Evolutionary conservation across 1,140 invertebrate species (phyloP), one percentile per base, ranked within the genome.

Genomic region (Drosophila navojoa): DNA sequence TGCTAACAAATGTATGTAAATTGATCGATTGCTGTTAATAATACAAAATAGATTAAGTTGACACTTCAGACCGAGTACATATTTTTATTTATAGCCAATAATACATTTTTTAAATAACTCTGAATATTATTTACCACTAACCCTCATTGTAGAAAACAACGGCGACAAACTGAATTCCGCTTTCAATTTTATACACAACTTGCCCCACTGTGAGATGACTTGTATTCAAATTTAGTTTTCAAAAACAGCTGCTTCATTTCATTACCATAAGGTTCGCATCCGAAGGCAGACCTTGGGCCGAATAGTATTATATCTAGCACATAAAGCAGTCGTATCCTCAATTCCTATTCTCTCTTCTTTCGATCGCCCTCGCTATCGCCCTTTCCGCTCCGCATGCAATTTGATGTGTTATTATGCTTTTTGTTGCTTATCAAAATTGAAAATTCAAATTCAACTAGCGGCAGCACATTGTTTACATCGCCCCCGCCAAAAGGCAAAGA

Each of bases 341-440:
- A 19, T 9, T 7, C 42, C 15, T 45, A 16, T 29, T n/a, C 42
- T 35, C 32, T 35, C 32, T 9, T 35, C 32, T 9, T n/a, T n/a
- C 42, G 13, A n/a, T n/a, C 42, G 13, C 4, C 42, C 42, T 15
- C n/a, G 13, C 40, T n/a, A 13, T 47, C 63, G 3, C 13, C 47
- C 35, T 5, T 16, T 22, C 44, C 22, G 19, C 42, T 19, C 25
- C 47, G 29, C 42, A 78, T 84, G 81, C 81, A 81, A 81, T 86
- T 86, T 87, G 82, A 86, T 82, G 82, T 86, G 79, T 87, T 86
- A 86, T 86, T 86, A 84, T 84, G 80, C 80, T 85, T 85, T 85
- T 84, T 85, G 81, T 84, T 79, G 81, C 80, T 84, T 84, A 87
- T 87, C 82, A 87, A 87, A 38, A 87, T 81, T 87, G 82, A 87